phyloP scores from a whole-genome alignment of 2,888 invertebrate genomes.

The Agrotis puta region DNA sequence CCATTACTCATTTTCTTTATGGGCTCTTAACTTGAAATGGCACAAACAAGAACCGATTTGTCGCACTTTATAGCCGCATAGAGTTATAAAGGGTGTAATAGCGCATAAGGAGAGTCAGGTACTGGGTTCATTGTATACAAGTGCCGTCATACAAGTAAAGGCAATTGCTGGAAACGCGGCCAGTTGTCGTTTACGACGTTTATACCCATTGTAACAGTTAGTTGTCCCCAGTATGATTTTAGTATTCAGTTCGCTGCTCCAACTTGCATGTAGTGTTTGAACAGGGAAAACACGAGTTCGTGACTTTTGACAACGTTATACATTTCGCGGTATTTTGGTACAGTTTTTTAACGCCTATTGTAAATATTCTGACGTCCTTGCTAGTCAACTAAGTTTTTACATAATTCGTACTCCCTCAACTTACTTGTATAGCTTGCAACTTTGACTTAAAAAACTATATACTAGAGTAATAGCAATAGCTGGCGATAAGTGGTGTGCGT shows the following conservation, averaged over 20 bases:
- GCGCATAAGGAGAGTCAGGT: slow-evolving; percentile 50
- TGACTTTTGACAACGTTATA: slow-evolving; percentile 46
- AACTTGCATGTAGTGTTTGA: slow-evolving; percentile 48
- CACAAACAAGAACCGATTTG: slow-evolving; percentile 49
- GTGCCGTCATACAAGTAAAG: slow-evolving; percentile 34
- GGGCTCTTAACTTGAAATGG: slow-evolving; percentile 38
- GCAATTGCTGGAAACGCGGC: slow-evolving; percentile 40
- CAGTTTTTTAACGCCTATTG: slow-evolving; percentile 13
- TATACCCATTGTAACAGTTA: slow-evolving; percentile 30
- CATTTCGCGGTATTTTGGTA: slow-evolving; percentile 8
- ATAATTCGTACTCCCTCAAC: background rate
- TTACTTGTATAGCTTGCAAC: background rate
- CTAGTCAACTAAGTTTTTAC: background rate
- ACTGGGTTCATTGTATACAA: slow-evolving; percentile 43
- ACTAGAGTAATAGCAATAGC: too few species aligned
- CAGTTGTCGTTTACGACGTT: slow-evolving; percentile 48
- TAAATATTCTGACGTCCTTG: slow-evolving; percentile 2
- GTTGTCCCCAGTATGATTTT: slow-evolving; percentile 47
- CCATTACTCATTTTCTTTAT: slow-evolving; percentile 47
- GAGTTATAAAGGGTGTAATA: slow-evolving; percentile 46
- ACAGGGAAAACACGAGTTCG: slow-evolving; percentile 51
- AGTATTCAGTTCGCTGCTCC: slow-evolving; percentile 52
- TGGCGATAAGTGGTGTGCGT: too few species aligned
- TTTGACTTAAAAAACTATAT: background rate
- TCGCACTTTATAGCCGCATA: slow-evolving; percentile 42